Percentiles rank a stretch among this genome's conserved stretches.
These are phyloP conservation scores for Luidia sarsii DNA, from an alignment of 53 echinoderm and acorn worm genomes.

Conservation along the genomic window DNA sequence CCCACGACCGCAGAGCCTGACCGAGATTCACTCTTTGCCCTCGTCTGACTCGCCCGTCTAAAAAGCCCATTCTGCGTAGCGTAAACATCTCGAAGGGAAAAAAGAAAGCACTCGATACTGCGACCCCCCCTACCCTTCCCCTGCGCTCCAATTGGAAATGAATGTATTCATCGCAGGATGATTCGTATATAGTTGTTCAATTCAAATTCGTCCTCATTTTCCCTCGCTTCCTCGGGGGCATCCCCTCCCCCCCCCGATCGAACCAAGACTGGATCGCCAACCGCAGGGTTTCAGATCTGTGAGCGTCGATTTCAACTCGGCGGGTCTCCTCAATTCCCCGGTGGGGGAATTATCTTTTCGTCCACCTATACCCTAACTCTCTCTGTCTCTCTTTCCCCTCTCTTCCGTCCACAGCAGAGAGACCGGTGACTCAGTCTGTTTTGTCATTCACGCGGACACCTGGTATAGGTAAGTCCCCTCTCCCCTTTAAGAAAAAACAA, in stretches of 20 bases:
- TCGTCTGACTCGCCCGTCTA: no score
- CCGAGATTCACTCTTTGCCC: no score
- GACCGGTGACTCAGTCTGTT: constrained; percentile 31
- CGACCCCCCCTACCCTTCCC: constrained; percentile 1
- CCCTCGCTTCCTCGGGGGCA: no score
- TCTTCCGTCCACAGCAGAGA: no score
- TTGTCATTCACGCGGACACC: constrained; percentile 48
- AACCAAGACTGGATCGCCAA: neutral
- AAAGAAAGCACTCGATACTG: constrained; percentile 4
- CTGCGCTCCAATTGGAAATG: neutral
- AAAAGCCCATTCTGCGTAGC: constrained; percentile 28
- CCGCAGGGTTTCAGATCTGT: neutral
- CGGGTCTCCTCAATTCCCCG: neutral
- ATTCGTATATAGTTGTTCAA: no score
- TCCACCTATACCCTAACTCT: neutral
- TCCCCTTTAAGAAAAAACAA: neutral
- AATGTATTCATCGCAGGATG: no score
- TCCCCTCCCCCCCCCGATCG: no score
- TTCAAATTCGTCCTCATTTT: no score
- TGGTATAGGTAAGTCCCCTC: constrained; percentile 20
- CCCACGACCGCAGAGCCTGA: no score
- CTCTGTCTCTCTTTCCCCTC: no score
- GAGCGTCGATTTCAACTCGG: neutral
- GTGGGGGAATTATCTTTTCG: neutral
- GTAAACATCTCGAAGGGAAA: constrained; percentile 23